Evolutionary conservation across 2,888 invertebrate genomes (phyloP).

Genomic region (Cerastis leucographa): DNA sequence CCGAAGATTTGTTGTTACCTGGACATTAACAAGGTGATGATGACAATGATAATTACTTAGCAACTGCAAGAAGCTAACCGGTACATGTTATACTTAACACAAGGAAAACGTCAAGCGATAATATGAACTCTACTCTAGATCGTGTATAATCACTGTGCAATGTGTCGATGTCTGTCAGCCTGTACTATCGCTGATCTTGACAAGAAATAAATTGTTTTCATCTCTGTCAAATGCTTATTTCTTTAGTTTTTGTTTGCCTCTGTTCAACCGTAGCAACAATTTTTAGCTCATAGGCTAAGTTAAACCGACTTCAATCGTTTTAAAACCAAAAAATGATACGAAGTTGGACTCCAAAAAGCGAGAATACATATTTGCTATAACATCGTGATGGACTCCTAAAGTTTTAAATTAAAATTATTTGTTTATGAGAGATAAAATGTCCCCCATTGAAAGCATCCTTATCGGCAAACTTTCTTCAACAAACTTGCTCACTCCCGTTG

Average conservation of each 20-base stretch:
- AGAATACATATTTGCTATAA: slow-evolving; percentile 1
- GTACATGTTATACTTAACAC: slow-evolving; percentile 14
- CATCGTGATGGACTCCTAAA: slow-evolving; percentile 38
- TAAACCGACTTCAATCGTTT: background rate
- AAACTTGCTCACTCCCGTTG: slow-evolving; percentile 77
- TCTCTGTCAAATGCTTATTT: slow-evolving; percentile 8
- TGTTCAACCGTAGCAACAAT: background rate
- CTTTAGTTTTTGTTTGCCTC: slow-evolving; percentile 1
- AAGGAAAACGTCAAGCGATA: slow-evolving; percentile 43
- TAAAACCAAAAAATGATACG: background rate
- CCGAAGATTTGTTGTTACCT: slow-evolving; percentile 5
- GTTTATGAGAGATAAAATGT: slow-evolving; percentile 59
- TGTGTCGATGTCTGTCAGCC: slow-evolving; percentile 49
- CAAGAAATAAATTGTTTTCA: slow-evolving; percentile 50
- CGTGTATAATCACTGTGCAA: slow-evolving; percentile 51
- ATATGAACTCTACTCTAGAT: slow-evolving; percentile 38
- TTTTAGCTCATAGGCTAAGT: background rate
- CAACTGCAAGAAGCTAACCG: slow-evolving; percentile 21
- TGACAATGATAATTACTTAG: slow-evolving; percentile 31
- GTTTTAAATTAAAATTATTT: slow-evolving; percentile 60
- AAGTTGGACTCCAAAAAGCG: background rate
- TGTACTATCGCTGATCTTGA: slow-evolving; percentile 52
- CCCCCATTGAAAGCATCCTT: slow-evolving; percentile 74
- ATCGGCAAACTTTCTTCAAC: slow-evolving; percentile 78
- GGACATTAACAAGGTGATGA: slow-evolving; percentile 4